A percentile compares a stretch with the other conserved stretches of the same genome.
These are phyloP conservation scores for Brachionus koreanus DNA, from an alignment of 1,140 invertebrate species.

Conservation along the genomic window DNA sequence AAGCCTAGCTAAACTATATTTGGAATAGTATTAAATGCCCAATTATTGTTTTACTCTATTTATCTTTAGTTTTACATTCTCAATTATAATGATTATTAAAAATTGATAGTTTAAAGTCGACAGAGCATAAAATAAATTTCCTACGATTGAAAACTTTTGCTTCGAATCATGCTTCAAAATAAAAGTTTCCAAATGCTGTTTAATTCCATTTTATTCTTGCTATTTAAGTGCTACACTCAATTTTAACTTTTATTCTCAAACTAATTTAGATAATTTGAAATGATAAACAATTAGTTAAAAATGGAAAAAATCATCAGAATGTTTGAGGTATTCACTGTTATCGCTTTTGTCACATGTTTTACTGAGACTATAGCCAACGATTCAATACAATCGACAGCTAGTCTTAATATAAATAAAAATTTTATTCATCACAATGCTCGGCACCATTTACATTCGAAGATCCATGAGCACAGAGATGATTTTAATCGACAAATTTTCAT, in stretches of 20 bases:
- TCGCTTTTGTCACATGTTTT: not conserved
- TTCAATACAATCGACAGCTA: not conserved
- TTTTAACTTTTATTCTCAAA: not conserved
- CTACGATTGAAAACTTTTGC: constrained; percentile 29
- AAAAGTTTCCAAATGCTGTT: constrained; percentile 8
- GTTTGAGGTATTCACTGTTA: not conserved
- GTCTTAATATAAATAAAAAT: constrained; percentile 34
- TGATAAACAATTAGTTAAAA: not conserved
- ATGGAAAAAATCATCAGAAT: not conserved
- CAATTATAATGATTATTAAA: constrained; percentile 29
- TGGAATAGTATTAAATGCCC: constrained; percentile 1
- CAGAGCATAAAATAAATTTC: constrained; percentile 33
- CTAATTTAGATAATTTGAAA: constrained; percentile 6
- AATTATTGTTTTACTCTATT: constrained; percentile 19
- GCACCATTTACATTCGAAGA: not conserved
- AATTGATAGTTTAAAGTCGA: constrained; percentile 37
- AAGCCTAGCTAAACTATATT: not conserved
- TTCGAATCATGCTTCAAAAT: not conserved
- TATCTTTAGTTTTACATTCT: not conserved
- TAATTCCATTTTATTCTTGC: not conserved
- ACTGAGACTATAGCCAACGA: not conserved
- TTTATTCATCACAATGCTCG: constrained; percentile 38
- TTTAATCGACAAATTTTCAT: constrained; percentile 42
- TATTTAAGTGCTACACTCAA: not conserved
- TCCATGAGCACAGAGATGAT: not conserved